A percentile compares a stretch with the other conserved stretches of the same genome.
These are phyloP conservation scores for Cisticola juncidis DNA, from an alignment of 2,113 vertebrate genomes.

Conservation along the genomic window DNA sequence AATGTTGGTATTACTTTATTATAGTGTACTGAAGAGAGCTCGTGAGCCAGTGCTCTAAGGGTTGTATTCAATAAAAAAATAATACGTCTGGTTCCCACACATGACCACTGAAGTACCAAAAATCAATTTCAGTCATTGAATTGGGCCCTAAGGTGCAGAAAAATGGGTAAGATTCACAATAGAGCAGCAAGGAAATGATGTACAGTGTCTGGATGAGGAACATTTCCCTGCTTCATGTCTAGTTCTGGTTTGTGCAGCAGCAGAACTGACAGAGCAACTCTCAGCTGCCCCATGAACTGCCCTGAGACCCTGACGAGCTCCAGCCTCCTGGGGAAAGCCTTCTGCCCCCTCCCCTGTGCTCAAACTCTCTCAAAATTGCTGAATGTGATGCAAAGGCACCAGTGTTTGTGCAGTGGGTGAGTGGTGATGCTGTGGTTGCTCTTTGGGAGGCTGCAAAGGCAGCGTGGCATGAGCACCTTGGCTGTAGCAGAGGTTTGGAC, in stretches of 20 bases:
- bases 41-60: conserved; percentile 37
- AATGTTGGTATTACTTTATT: conserved; percentile 66
- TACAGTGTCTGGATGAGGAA: neutral
- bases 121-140: conserved; percentile 70
- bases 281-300: neutral
- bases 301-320: neutral
- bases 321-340: neutral
- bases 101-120: conserved; percentile 61
- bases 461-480: rapidly evolving
- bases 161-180: conserved; percentile 49
- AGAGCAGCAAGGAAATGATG: neutral
- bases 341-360: neutral
- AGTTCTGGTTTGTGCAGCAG: neutral
- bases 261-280: neutral
- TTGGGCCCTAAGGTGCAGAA: conserved; percentile 64
- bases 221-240: neutral
- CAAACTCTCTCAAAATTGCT: neutral
- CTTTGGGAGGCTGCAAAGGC: neutral
- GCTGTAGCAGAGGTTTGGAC: neutral
- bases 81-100: conserved; percentile 52
- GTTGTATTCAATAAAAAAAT: conserved; percentile 62
- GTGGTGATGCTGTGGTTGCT: neutral
- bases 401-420: rapidly evolving
- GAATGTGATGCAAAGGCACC: neutral
- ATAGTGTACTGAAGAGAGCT: conserved; percentile 15